These are phyloP conservation scores for Brachyhypopomus gauderio DNA, from an alignment of 2,113 vertebrate species.

Conservation along the genomic window DNA sequence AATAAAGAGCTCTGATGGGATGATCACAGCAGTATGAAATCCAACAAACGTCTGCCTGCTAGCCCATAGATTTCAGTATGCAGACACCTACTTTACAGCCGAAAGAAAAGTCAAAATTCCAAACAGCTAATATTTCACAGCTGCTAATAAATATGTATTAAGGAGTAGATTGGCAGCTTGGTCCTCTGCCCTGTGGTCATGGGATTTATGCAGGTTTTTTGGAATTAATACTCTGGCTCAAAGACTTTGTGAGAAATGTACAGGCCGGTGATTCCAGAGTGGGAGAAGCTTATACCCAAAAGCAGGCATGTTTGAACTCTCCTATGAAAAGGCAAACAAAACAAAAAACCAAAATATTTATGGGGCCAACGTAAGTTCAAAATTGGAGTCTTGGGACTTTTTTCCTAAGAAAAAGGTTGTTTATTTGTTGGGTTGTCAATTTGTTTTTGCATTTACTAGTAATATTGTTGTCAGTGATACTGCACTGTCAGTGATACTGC, in stretches of 20 bases:
- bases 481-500: too few relatives aligned
- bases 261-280: background rate
- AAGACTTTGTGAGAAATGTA: background rate
- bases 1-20: too few relatives aligned
- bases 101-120: background rate
- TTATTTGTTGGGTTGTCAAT: too few relatives aligned
- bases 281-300: background rate
- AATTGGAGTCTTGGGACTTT: background rate
- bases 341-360: too few relatives aligned
- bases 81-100: too few relatives aligned
- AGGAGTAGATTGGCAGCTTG: background rate
- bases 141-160: slow-evolving; percentile 13
- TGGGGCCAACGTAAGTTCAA: background rate
- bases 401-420: too few relatives aligned
- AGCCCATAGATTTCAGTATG: too few relatives aligned
- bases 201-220: background rate
- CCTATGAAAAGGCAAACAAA: too few relatives aligned
- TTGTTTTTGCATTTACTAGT: too few relatives aligned
- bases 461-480: too few relatives aligned
- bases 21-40: too few relatives aligned
- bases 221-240: background rate
- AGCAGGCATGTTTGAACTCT: background rate
- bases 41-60: too few relatives aligned
- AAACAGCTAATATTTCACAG: background rate
- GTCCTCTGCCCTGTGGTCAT: background rate